Evolutionary conservation across 2,888 invertebrate genomes (phyloP), one percentile per base, ranked within the genome.

Genomic region (Drosophila quinaria): DNA sequence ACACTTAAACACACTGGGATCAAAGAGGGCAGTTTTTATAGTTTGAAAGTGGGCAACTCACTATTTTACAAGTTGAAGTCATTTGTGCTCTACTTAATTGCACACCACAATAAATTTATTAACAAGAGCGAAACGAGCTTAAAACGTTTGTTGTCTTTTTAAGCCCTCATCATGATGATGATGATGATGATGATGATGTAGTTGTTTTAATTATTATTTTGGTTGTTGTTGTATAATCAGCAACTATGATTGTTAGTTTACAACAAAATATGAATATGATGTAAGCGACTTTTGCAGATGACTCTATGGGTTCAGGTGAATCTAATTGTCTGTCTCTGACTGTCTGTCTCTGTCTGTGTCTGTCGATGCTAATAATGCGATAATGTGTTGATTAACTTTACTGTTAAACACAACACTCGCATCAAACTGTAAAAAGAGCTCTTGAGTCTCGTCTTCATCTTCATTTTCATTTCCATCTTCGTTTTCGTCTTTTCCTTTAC

Each of bases 351-450:
- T 68, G 62, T 62, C 60, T 51, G 59, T 55, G 64, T 19, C 47
- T 55, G 54, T 35, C 51, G 46, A 69, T 63, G 80, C 73, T 86
- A 86, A 85, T 83, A 83, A 82, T 81, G 81, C 79, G 84, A 86
- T 86, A 86, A 84, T 77, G 79, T 64, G 81, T 79, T 81, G 79
- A 83, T 86, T 79, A 83, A 79, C 77, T 78, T 50, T 51, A 80
- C 82, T 74, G 85, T 77, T 80, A 65, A 66, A 61, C 49, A 44
- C 64, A 55, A 60, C 68, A 64, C 67, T 68, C 63, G 41, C 55
- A 13, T 51, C 50, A 55, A 76, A 76, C 76, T 62, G 68, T 76
- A 65, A 76, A 76, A 37, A 62, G 50, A 39, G 37, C 54, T 39
- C 15, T 46, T n/a, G 13, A 41, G 37, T 47, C 29, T 17, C 44